Base-by-base conservation (phyloP, 2,797 vertebrate species). In the Dicrostonyx torquatus region DNA sequence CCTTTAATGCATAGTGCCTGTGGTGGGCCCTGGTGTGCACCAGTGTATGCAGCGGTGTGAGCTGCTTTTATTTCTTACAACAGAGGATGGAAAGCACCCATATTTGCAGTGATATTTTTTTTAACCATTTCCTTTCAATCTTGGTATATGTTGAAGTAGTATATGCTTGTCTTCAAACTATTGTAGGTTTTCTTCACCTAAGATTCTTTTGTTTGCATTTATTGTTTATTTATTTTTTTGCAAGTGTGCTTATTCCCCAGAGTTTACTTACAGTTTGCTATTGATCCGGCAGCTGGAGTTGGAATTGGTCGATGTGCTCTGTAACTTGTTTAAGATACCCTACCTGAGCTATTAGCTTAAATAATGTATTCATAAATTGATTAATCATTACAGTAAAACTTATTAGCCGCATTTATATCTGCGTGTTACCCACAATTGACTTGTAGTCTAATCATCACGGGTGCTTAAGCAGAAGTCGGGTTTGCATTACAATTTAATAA, bases 301-400 rank as follows among this genome's bases (percentile, higher is more conserved):
- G 99, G 99, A 99, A 99, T 98, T 98, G 98, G 99, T 99, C 99
- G 98, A 99, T 99, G 98, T 98, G 98, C 98, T 99, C 99, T 99
- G 98, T 98, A 98, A 99, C 99, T 99, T 98, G 98, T 98, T 98
- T 98, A 99, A 99, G 99, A 99, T 99, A 99, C 98, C 98, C 98
- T 98, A 99, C 99, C 99, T 99, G 99, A 98, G 98, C 99, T 99
- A 99, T 99, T 99, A 99, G 98, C 99, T 99, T 99, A 99, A 99
- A 99, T 99, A 99, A 99, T 99, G 99, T 99, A 99, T 99, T 99
- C 99, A 98, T 98, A 98, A 99, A 99, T 99, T 99, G 99, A 99
- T 99, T 99, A 99, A 99, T 99, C 99, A 99, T 99, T 99, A 99
- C 99, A 98, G 99, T 99, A 98, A 99, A 99, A 99, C 98, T 99